Conservation (phyloP, 1,140 invertebrate genomes). For the Anadara kagoshimensis region DNA sequence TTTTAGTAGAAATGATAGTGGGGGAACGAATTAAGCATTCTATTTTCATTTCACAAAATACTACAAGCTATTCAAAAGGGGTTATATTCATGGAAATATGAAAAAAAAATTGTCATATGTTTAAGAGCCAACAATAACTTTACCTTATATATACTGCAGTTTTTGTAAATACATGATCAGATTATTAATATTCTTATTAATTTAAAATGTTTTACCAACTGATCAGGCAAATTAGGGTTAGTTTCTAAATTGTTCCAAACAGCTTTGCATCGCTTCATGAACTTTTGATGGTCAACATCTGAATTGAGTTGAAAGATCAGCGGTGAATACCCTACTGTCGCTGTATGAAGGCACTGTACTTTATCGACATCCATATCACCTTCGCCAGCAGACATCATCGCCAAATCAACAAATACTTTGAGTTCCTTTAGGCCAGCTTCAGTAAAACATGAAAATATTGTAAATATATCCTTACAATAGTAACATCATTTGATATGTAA, state of each 20-base stretch:
- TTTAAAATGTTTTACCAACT: no score
- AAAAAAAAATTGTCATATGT: no score
- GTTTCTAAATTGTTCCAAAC: slow-evolving; percentile 58
- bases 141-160: no score
- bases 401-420: slow-evolving; percentile 69
- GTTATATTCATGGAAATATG: no score
- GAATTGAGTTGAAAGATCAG: slow-evolving; percentile 62
- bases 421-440: slow-evolving; percentile 59
- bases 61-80: no score
- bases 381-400: slow-evolving; percentile 65
- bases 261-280: slow-evolving; percentile 53
- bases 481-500: neutral
- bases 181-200: no score
- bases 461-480: neutral
- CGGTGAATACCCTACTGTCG: slow-evolving; percentile 64
- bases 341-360: slow-evolving; percentile 63
- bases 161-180: no score
- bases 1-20: no score
- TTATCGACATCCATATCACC: slow-evolving; percentile 58
- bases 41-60: no score
- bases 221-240: slow-evolving; percentile 55
- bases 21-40: no score
- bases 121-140: no score
- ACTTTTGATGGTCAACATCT: slow-evolving; percentile 41
- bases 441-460: slow-evolving; percentile 1